Conservation (phyloP, 2,888 invertebrate genomes). For the Sphaeridia pumilis region DNA sequence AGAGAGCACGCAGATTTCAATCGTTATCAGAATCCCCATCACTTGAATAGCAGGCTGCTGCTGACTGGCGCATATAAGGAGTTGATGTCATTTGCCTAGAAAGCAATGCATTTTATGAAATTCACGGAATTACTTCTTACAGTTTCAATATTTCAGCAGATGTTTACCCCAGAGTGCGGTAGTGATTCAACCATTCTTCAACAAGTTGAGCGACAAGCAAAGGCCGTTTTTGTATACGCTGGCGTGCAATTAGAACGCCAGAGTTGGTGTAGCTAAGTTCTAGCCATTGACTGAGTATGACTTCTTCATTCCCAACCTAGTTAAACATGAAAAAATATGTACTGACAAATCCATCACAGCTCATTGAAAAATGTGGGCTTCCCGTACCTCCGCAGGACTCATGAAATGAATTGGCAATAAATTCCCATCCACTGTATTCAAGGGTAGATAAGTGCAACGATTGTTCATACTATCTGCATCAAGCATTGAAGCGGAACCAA, state of each 20-base stretch:
- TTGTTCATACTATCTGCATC: slow-evolving; percentile 40
- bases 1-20: slow-evolving; percentile 42
- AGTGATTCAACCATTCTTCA: slow-evolving; percentile 93
- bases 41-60: slow-evolving; percentile 64
- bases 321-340: slow-evolving; percentile 11
- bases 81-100: slow-evolving; percentile 42
- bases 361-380: neutral
- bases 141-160: neutral
- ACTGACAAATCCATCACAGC: neutral
- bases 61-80: slow-evolving; percentile 45
- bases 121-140: no score
- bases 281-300: slow-evolving; percentile 78
- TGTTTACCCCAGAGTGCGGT: slow-evolving; percentile 68
- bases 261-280: slow-evolving; percentile 73
- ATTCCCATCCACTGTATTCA: slow-evolving; percentile 82
- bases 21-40: slow-evolving; percentile 89
- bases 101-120: neutral
- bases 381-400: slow-evolving; percentile 64
- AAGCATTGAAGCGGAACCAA: slow-evolving; percentile 41
- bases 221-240: slow-evolving; percentile 72
- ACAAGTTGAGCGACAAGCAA: slow-evolving; percentile 79
- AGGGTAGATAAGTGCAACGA: slow-evolving; percentile 58
- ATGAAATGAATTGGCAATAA: slow-evolving; percentile 88
- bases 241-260: slow-evolving; percentile 78
- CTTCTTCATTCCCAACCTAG: slow-evolving; percentile 72